Evolutionary conservation across 1,140 invertebrate genomes (phyloP).

Genomic region (Neuroterus valhalla): DNA sequence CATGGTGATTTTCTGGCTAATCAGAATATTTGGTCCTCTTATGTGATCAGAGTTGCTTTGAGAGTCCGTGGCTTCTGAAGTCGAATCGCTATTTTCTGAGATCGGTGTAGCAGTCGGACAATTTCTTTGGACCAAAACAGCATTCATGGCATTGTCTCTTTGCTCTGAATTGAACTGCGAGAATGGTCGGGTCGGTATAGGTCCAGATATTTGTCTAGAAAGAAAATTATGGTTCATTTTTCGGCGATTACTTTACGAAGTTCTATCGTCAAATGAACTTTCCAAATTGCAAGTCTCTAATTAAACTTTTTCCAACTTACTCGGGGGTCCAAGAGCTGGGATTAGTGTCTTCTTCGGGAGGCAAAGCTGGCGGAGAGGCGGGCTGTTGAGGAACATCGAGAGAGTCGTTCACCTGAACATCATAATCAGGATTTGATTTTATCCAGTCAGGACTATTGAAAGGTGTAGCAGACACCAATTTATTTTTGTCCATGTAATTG

Average conservation of each 20-base stretch:
- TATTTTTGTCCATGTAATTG: slow-evolving; percentile 53
- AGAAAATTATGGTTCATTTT: slow-evolving; percentile 23
- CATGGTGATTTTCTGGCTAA: slow-evolving; percentile 58
- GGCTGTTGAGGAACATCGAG: slow-evolving; percentile 42
- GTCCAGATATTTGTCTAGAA: slow-evolving; percentile 55
- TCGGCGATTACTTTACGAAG: too few species aligned
- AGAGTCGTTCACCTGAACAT: slow-evolving; percentile 47
- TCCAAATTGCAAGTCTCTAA: background rate
- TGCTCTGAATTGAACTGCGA: slow-evolving; percentile 57
- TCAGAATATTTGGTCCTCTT: slow-evolving; percentile 53
- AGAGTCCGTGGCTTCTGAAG: slow-evolving; percentile 41
- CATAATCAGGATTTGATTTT: slow-evolving; percentile 52
- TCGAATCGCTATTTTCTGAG: slow-evolving; percentile 37
- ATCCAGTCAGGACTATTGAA: slow-evolving; percentile 46
- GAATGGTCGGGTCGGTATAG: slow-evolving; percentile 52
- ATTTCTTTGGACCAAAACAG: slow-evolving; percentile 51
- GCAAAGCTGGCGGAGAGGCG: slow-evolving; percentile 36
- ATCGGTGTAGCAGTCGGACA: slow-evolving; percentile 46
- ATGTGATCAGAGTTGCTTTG: slow-evolving; percentile 41
- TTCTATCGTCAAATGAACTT: too few species aligned
- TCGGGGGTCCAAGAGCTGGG: slow-evolving; percentile 51
- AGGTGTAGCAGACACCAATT: slow-evolving; percentile 49
- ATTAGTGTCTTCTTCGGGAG: slow-evolving; percentile 49
- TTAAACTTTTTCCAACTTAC: slow-evolving; percentile 41
- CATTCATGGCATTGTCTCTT: slow-evolving; percentile 56